Evolutionary conservation across 1,140 invertebrate genomes (phyloP), one percentile per base, ranked within the genome.

Genomic region (Heliconius melpomene): DNA sequence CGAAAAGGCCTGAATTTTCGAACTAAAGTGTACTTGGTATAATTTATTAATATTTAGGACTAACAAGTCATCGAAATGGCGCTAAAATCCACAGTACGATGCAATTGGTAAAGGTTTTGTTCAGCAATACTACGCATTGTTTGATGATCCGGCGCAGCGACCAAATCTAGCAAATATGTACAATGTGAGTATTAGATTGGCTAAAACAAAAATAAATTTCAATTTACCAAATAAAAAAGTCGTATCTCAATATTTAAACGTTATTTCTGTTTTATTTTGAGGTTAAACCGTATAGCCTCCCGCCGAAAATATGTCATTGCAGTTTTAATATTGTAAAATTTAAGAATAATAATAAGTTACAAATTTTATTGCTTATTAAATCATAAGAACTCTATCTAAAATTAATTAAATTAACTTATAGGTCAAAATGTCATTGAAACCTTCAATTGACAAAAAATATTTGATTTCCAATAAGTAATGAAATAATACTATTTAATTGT

Each of bases 81-180:
- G 87, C 95, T 98, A 80, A n/a, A 98, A 99, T 95, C 97, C 97
- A 79, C 97, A 97, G 87, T 99, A 98, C 90, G 97, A 98, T 90
- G 97, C 96, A 46, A 98, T 99, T 89, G 98, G 98, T 78, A 98
- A 98, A 95, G 97, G 97, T 82, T 99, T 99, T 93, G 98, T 98
- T 52, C 97, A 98, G 85, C 98, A 98, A 95, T 99, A 99, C 95
- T 99, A 99, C 94, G 95, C 96, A 52, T 90, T 98, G 83, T 99
- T 99, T 90, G 98, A 99, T 93, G 98, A 99, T 95, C 97, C 97
- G 83, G 95, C 95, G 79, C 97, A 97, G 87, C 96, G 98, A 90
- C 95, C 96, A 85, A 97, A 96, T 93, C 96, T 99, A 88, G 96
- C 96, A 75, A 98, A 97, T 93, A 97, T 99, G 95, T 99, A 99